phyloP scores from a whole-genome alignment of 64 coral and sea anemone species.

The Porites australiensis region DNA sequence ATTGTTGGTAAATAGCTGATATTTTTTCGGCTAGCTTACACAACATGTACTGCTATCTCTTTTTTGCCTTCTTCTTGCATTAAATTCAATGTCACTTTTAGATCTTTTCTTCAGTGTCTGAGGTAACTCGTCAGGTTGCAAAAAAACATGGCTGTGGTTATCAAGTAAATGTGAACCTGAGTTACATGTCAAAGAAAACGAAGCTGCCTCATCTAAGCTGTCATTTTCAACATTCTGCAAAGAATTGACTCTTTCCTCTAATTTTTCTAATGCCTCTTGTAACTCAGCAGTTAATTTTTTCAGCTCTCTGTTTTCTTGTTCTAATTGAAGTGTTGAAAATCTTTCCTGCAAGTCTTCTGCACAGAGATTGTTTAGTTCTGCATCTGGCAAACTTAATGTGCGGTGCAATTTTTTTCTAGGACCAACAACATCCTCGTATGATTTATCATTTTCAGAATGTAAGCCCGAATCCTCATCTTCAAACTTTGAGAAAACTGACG shows the following conservation, averaged over 20 bases:
- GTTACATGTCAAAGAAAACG: constrained; percentile 23
- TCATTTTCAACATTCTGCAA: constrained; percentile 76
- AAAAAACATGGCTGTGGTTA: background rate
- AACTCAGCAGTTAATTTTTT: constrained; percentile 95
- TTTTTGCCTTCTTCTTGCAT: constrained; percentile 5
- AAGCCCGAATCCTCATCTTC: constrained; percentile 90
- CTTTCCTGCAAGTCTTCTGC: constrained; percentile 88
- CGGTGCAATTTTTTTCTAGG: constrained; percentile 86
- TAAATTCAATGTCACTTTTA: constrained; percentile 35
- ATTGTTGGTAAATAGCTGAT: background rate
- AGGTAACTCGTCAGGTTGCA: background rate
- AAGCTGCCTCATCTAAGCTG: constrained; percentile 77
- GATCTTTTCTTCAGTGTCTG: constrained; percentile 28
- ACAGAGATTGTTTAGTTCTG: constrained; percentile 89
- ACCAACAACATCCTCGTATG: constrained; percentile 82
- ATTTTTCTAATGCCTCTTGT: constrained; percentile 91
- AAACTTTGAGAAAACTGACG: constrained; percentile 72
- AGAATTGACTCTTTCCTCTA: constrained; percentile 87
- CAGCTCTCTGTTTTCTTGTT: constrained; percentile 95
- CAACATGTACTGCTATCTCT: constrained; percentile 35
- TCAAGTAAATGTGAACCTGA: constrained; percentile 16
- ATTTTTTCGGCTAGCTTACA: constrained; percentile 18
- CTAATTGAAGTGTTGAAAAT: constrained; percentile 92
- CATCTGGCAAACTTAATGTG: constrained; percentile 97
- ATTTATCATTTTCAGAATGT: constrained; percentile 94